Percentiles rank a stretch among this genome's conserved stretches.
Evolutionary conservation across 1,140 invertebrate genomes (phyloP).

Genomic region (Medauroidea extradentata): DNA sequence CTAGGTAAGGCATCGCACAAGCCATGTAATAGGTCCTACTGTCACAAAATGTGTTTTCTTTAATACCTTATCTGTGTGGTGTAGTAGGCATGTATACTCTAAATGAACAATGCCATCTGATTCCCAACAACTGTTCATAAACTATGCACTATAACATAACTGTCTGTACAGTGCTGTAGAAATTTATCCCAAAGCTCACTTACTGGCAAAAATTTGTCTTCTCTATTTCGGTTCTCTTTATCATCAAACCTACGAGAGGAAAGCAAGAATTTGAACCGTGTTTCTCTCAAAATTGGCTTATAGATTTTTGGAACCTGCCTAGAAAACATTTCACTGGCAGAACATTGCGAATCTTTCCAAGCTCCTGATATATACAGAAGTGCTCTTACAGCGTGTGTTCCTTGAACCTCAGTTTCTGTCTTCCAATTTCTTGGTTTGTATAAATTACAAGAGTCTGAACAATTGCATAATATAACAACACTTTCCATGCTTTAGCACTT

Average conservation of each 20-base stretch:
- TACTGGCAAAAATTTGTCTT: not conserved
- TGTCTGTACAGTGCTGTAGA: slow-evolving; percentile 8
- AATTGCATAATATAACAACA: too few relatives aligned
- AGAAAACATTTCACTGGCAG: not conserved
- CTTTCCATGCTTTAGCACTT: not conserved
- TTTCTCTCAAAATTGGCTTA: not conserved
- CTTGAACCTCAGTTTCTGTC: not conserved
- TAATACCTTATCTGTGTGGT: slow-evolving; percentile 29
- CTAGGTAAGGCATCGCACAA: slow-evolving; percentile 9
- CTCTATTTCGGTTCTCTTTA: slow-evolving; percentile 9
- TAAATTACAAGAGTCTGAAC: not conserved
- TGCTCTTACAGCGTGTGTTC: not conserved
- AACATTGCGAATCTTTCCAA: not conserved
- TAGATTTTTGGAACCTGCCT: not conserved
- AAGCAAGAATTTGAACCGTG: not conserved
- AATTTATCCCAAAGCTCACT: not conserved
- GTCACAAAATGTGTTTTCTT: slow-evolving; percentile 25
- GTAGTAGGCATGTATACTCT: slow-evolving; percentile 37
- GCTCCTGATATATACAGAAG: not conserved
- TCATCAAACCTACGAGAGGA: slow-evolving; percentile 15
- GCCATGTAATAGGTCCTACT: slow-evolving; percentile 22
- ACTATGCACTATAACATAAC: slow-evolving; percentile 25
- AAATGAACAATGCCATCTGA: slow-evolving; percentile 33
- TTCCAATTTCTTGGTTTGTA: not conserved
- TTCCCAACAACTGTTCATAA: slow-evolving; percentile 36